Evolutionary conservation across 37 sponge, comb jelly and placozoan genomes (phyloP).

Genomic region (Halisarca cf. caerulea): DNA sequence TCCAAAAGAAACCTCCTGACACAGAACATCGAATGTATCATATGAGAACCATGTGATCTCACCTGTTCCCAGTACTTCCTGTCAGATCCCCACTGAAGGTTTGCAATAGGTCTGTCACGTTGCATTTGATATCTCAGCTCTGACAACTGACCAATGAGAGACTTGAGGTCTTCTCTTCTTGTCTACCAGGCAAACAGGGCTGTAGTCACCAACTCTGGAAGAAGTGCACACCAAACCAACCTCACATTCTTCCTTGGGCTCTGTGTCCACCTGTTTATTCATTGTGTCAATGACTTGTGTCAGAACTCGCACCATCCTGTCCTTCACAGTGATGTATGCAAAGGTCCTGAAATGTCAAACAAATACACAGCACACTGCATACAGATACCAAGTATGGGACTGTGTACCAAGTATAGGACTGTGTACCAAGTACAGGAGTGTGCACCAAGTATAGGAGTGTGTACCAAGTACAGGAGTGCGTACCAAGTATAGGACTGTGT

Average conservation of each 20-base stretch:
- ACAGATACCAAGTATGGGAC: not conserved
- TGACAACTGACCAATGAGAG: slow-evolving; percentile 65
- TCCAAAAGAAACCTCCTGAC: too few relatives aligned
- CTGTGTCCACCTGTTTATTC: slow-evolving; percentile 33
- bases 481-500: too few relatives aligned
- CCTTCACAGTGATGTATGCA: slow-evolving; percentile 83
- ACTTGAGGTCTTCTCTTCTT: slow-evolving; percentile 70
- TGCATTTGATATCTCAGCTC: slow-evolving; percentile 85
- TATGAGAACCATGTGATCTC: not conserved
- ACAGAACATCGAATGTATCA: not conserved
- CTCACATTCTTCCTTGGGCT: slow-evolving; percentile 31
- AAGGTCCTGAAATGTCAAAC: slow-evolving; percentile 73
- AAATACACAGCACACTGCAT: too few relatives aligned
- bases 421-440: too few relatives aligned
- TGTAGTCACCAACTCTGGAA: not conserved
- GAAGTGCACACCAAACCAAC: slow-evolving; percentile 22
- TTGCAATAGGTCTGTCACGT: slow-evolving; percentile 80
- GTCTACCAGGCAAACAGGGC: slow-evolving; percentile 26
- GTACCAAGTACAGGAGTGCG: too few relatives aligned
- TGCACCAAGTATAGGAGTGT: too few relatives aligned
- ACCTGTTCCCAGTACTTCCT: slow-evolving; percentile 71
- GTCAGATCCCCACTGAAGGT: slow-evolving; percentile 60
- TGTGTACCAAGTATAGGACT: too few relatives aligned
- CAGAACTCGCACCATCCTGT: slow-evolving; percentile 87
- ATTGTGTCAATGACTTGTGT: slow-evolving; percentile 88